Conservation (phyloP, 2,797 vertebrate species). For the Peromyscus nudipes region DNA sequence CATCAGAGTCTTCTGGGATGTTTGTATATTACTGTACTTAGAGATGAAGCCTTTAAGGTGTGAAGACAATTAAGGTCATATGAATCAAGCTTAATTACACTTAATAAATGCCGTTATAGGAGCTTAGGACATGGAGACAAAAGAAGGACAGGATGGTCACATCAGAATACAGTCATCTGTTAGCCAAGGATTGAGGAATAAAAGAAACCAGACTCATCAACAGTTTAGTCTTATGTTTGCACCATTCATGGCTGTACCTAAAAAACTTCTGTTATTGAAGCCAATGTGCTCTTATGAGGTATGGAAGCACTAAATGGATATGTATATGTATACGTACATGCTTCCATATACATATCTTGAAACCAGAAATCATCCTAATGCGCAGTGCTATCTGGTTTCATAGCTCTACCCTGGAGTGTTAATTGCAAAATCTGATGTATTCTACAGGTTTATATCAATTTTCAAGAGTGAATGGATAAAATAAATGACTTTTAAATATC, state of each 20-base stretch:
- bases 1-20: not conserved
- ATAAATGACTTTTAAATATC: not conserved
- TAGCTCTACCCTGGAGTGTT: not conserved
- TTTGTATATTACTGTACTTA: not conserved
- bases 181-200: no score
- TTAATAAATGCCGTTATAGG: not conserved
- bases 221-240: not conserved
- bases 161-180: not conserved
- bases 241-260: not conserved
- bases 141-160: not conserved
- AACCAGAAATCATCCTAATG: not conserved
- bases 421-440: not conserved
- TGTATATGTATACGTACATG: no score
- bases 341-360: no score
- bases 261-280: not conserved
- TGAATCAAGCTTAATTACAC: not conserved
- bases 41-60: not conserved
- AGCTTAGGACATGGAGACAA: not conserved
- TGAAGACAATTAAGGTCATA: not conserved
- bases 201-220: not conserved
- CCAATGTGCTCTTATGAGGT: not conserved
- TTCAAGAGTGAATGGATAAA: not conserved
- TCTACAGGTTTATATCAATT: not conserved
- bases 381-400: no score
- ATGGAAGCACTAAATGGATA: not conserved